Base-by-base conservation (phyloP, 2,888 invertebrate species). In the Philereme transversata region DNA sequence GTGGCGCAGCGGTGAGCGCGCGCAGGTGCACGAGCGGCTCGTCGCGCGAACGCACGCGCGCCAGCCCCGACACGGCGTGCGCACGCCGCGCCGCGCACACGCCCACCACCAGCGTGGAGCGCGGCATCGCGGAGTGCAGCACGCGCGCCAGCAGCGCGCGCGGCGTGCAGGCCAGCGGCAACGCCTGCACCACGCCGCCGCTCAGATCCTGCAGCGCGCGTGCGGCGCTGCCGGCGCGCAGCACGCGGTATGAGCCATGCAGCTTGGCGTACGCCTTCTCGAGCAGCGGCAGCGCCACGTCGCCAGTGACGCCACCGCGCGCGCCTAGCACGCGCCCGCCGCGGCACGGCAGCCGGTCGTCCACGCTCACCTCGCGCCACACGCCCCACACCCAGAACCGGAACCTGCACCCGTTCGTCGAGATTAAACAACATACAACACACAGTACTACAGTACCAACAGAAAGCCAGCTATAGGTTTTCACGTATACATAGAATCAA, bases 191-290 rank as follows among this genome's bases (percentile, higher is more conserved):
- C 34, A 4, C 33, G 33, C 96, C 96, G 50, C 96, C 96, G 4
- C 95, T 95, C 67, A 96, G 88, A 78, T 95, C 96, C 83, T 96
- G 95, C 70, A 96, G 93, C 7, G 95, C 95, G 76, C 95, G 92
- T 44, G 95, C 95, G 57, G 94, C 93, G 65, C 94, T 93, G 65
- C 71, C 73, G 60, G 59, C 93, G 35, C 93, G 92, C 69, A 95
- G 86, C 72, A 93, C 93, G 76, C 94, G 94, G 84, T 96, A 96
- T 71, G 94, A 94, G 41, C 96, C 96, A 85, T 96, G 95, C 77
- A 95, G 87, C 96, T 96, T 96, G 67, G 96, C 96, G 83, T 96
- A 96, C 7, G 96, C 96, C 86, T 96, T 96, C 85, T 97, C 97
- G 48, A 97, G 86, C 51, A 97, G 90, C 33, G 96, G 95, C 46